A percentile compares a stretch with the other conserved stretches of the same genome.
These are phyloP conservation scores for Clytia hemisphaerica DNA, from an alignment of 30 jellyfish, hydroid and myxozoan genomes.

Conservation along the genomic window DNA sequence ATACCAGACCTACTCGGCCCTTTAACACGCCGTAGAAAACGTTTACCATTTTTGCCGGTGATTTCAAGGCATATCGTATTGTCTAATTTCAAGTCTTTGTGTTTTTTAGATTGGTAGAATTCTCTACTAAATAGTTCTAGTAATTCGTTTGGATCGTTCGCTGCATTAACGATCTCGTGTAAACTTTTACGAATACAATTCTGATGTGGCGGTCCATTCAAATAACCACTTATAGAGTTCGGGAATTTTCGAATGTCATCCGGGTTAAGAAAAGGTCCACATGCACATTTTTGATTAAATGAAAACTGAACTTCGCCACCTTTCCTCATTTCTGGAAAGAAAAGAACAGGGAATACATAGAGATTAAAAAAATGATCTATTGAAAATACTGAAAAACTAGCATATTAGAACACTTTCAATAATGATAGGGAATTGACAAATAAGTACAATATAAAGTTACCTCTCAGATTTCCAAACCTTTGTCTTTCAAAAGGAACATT, in stretches of 20 bases:
- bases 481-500: conserved; percentile 38
- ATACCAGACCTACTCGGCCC: conserved; percentile 89
- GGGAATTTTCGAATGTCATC: conserved; percentile 78
- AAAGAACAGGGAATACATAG: neutral
- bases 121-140: conserved; percentile 93
- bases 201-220: conserved; percentile 98
- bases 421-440: neutral
- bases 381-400: neutral
- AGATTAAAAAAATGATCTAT: neutral
- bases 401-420: neutral
- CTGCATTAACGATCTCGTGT: conserved; percentile 87
- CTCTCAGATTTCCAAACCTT: conserved; percentile 46
- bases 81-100: conserved; percentile 87
- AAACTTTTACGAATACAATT: conserved; percentile 85
- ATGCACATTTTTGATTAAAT: conserved; percentile 87
- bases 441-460: neutral
- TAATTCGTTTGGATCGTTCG: conserved; percentile 82
- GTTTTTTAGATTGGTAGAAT: conserved; percentile 89
- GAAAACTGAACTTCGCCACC: conserved; percentile 72
- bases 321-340: conserved; percentile 44
- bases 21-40: conserved; percentile 80
- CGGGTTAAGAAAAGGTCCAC: conserved; percentile 88
- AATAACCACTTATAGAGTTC: conserved; percentile 72
- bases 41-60: conserved; percentile 90
- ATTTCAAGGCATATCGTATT: conserved; percentile 86